phyloP scores from a whole-genome alignment of 2,797 vertebrate genomes.

The Pseudochaenichthys georgianus region DNA sequence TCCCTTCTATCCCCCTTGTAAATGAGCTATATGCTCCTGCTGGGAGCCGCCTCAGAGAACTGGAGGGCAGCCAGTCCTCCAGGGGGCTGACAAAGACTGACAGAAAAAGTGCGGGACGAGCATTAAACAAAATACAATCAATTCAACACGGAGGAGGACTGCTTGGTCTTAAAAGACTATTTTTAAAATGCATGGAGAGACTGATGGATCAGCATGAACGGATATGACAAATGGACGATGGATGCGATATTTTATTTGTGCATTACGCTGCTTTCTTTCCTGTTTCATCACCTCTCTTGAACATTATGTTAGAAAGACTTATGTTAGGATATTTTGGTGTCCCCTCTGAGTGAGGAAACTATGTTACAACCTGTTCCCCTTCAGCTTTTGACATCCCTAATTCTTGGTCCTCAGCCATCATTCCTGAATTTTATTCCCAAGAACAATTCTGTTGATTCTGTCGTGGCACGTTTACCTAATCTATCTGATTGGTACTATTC shows the following conservation, averaged over 20 bases:
- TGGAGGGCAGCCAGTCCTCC: constrained; percentile 70
- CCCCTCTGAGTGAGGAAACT: constrained; percentile 42
- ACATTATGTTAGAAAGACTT: constrained; percentile 58
- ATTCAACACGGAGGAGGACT: constrained; percentile 48
- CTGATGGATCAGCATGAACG: constrained; percentile 72
- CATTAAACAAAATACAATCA: constrained; percentile 52
- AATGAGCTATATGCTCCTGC: constrained; percentile 57
- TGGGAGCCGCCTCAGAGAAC: constrained; percentile 50
- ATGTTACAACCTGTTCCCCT: constrained; percentile 29
- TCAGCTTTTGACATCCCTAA: constrained; percentile 72
- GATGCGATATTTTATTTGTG: constrained; percentile 60
- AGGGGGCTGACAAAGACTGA: constrained; percentile 57
- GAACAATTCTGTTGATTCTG: constrained; percentile 58
- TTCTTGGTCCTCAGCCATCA: constrained; percentile 53
- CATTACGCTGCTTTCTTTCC: constrained; percentile 59
- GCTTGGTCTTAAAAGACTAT: constrained; percentile 60
- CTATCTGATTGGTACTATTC: constrained; percentile 60
- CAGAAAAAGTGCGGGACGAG: constrained; percentile 48
- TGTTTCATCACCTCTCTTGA: constrained; percentile 48
- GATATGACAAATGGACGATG: constrained; percentile 55
- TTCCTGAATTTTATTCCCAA: constrained; percentile 63
- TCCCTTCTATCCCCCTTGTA: constrained; percentile 1
- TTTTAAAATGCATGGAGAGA: constrained; percentile 73
- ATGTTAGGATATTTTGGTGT: constrained; percentile 48
- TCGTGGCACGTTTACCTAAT: constrained; percentile 70